These are phyloP conservation scores for Lepidotrigona ventralis DNA, from an alignment of 1,140 invertebrate genomes.

Conservation along the genomic window DNA sequence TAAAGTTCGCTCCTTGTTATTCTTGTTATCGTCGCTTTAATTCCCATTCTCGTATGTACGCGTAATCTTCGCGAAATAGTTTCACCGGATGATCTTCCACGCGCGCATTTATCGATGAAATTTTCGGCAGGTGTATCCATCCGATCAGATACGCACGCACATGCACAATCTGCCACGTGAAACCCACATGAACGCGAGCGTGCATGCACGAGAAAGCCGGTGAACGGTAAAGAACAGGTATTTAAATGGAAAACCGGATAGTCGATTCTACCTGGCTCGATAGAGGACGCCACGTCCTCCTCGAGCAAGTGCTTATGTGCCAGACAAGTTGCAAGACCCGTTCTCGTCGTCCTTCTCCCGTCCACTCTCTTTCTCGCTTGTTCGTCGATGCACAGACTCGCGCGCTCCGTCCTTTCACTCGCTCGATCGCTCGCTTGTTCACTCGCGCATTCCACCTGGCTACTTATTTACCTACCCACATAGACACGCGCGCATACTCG, in stretches of 20 bases:
- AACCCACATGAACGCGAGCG: background rate
- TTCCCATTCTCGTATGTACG: background rate
- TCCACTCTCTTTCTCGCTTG: constrained; percentile 35
- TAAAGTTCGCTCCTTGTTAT: background rate
- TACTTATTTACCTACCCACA: constrained; percentile 36
- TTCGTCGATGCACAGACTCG: constrained; percentile 2
- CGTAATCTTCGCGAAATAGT: background rate
- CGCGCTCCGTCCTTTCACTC: constrained; percentile 30
- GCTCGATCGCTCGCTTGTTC: constrained; percentile 26
- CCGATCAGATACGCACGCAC: background rate
- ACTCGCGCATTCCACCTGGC: background rate
- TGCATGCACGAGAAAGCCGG: constrained; percentile 50
- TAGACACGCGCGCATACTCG: background rate
- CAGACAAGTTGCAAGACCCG: constrained; percentile 59
- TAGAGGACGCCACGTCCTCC: constrained; percentile 72
- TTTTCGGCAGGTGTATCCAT: constrained; percentile 56
- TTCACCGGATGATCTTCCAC: background rate
- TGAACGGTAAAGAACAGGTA: constrained; percentile 70
- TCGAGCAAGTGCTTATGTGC: constrained; percentile 53
- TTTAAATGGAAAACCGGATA: constrained; percentile 72
- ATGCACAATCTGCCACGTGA: too few species aligned
- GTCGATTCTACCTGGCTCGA: constrained; percentile 59
- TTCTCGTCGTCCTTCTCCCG: constrained; percentile 49
- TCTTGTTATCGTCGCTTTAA: too few species aligned
- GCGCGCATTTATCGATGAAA: constrained; percentile 37